These are phyloP conservation scores for Caprella mutica DNA, from an alignment of 2,888 invertebrate genomes.

Conservation along the genomic window DNA sequence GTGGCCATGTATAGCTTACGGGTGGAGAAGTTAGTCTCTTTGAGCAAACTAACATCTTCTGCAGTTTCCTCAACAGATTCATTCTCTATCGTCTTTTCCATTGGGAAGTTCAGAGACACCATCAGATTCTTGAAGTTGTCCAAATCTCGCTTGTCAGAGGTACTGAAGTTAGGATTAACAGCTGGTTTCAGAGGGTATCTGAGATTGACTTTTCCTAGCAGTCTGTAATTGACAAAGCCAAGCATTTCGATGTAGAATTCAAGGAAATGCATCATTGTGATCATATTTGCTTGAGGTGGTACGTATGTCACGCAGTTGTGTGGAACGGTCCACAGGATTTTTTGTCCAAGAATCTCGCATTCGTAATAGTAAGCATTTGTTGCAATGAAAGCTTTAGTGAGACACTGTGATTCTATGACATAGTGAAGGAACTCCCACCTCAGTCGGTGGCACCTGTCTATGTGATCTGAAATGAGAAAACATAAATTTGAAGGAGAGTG, in stretches of 20 bases:
- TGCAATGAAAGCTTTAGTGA: constrained; percentile 88
- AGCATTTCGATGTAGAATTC: constrained; percentile 92
- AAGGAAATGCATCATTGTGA: constrained; percentile 92
- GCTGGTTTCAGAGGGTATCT: constrained; percentile 82
- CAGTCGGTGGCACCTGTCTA: constrained; percentile 68
- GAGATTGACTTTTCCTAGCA: constrained; percentile 76
- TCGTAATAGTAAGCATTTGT: constrained; percentile 98
- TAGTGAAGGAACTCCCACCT: constrained; percentile 94
- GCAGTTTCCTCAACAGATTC: no score
- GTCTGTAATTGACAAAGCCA: constrained; percentile 87
- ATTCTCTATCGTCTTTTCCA: constrained; percentile 35
- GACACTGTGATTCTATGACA: constrained; percentile 76
- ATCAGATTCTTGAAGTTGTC: constrained; percentile 7
- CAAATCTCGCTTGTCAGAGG: neutral
- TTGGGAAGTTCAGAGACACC: constrained; percentile 3
- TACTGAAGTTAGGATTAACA: constrained; percentile 25
- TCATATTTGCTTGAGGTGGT: constrained; percentile 85
- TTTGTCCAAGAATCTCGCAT: constrained; percentile 88
- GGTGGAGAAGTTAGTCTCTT: no score
- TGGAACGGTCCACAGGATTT: constrained; percentile 92
- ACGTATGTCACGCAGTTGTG: constrained; percentile 49
- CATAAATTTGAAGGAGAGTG: no score
- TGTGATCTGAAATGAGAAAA: constrained; percentile 47
- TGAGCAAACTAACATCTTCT: no score
- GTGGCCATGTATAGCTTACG: no score